Percentiles rank a stretch among this genome's conserved stretches.
phyloP scores from a whole-genome alignment of 1,140 invertebrate species.

The Papilio polyxenes region DNA sequence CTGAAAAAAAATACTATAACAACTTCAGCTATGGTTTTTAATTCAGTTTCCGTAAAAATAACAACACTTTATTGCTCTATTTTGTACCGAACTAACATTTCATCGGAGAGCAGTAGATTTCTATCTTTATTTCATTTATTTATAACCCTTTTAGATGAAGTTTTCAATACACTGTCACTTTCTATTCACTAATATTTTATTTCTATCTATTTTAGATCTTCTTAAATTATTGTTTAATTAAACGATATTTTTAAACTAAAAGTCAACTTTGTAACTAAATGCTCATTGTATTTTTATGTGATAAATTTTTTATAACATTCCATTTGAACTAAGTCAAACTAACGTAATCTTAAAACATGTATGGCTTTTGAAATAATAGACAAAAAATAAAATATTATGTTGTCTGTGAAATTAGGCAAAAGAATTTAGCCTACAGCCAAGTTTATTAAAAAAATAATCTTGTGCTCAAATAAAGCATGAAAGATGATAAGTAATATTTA shows the following conservation, averaged over 20 bases:
- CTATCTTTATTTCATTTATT: not conserved
- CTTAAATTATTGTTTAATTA: not conserved
- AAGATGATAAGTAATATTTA: not conserved
- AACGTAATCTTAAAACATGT: not conserved
- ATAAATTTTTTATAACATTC: conserved; percentile 1
- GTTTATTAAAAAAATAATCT: not conserved
- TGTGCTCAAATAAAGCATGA: not conserved
- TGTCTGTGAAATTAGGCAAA: not conserved
- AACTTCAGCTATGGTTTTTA: not conserved
- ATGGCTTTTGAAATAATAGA: not conserved
- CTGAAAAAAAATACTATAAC: not conserved
- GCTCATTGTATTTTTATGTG: conserved; percentile 15
- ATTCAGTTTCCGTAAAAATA: not conserved
- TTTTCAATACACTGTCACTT: not conserved
- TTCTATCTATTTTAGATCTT: not conserved
- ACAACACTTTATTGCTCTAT: not conserved
- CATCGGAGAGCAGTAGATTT: too few species aligned
- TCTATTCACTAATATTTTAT: not conserved
- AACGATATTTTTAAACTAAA: not conserved
- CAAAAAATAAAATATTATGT: not conserved
- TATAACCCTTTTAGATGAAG: not conserved
- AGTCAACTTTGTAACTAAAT: conserved; percentile 13
- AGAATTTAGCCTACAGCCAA: not conserved
- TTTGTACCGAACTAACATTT: not conserved
- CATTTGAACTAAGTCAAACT: conserved; percentile 19